Evolutionary conservation across 2,888 invertebrate species (phyloP), one percentile per base, ranked within the genome.

Genomic region (Bimastos eiseni): DNA sequence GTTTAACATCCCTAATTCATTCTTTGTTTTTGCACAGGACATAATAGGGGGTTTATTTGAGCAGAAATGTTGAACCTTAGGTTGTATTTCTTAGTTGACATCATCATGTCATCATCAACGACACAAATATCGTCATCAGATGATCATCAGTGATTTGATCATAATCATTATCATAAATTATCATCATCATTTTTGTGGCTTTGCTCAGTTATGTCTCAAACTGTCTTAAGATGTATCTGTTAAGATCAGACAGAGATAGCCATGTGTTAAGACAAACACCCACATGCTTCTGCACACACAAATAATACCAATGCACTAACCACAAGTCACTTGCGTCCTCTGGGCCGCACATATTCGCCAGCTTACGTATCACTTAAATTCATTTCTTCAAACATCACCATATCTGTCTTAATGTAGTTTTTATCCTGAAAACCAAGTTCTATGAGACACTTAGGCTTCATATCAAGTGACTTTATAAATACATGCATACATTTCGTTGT

Each of bases 311-410:
- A 19, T 49, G 49, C 24, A 95, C 96, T 96, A 94, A 98, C 98
- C 98, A 98, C 93, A 98, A 95, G 90, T 97, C 97, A 94, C 98
- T 97, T 19, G 96, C 96, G 94, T 98, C 98, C 30, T 98, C 97
- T 2, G 96, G 95, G 11, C 98, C 98, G 95, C 99, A 99, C 94
- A 99, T 97, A 94, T 98, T 98, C 95, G 99, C 99, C 91, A 99
- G 96, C 94, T 98, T 95, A 94, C 97, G 97, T 93, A 99, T 99
- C 97, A 95, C 98, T 98, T 93, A 98, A 98, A 94, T 98, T 98
- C 98, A 99, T n/a, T 98, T 92, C 98, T 94, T 91, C 5, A 93
- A 5, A 90, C 34, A 37, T 13, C 30, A n/a, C n/a, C 55, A 70
- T 17, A n/a, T n/a, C 70, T n/a, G n/a, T n/a, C 70, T n/a, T n/a